Evolutionary conservation across 2,888 invertebrate genomes (phyloP), one percentile per base, ranked within the genome.

Genomic region (Erynnis tages): DNA sequence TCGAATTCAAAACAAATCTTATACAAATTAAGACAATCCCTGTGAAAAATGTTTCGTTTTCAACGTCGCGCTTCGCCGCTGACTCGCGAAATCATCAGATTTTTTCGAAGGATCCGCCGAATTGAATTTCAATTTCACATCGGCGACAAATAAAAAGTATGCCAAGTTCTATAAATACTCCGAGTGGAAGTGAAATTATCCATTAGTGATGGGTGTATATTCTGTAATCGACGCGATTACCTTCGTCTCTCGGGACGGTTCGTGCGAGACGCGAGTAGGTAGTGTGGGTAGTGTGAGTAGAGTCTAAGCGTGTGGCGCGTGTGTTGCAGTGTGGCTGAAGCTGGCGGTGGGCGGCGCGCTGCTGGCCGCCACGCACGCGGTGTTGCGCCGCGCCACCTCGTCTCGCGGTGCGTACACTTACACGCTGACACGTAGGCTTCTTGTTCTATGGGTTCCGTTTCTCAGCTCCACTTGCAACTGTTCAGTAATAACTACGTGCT

Each of bases 321-420:
- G 78, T 93, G 92, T 95, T 95, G 81, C 94, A 96, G 96, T 95
- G 93, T 93, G 94, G 88, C 93, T 95, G 91, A 96, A 95, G 91
- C 91, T 96, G 91, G 93, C 93, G 84, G 94, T 96, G 86, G 96
- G 96, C 82, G 92, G 94, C 82, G 95, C 95, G 76, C 92, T 96
- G 81, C 92, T 95, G 87, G 91, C 93, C 82, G 95, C 95, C 81
- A 96, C 96, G 73, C 94, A 95, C 91, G 93, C 94, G 87, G 95
- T 96, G 81, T 92, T 96, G 86, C 92, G 95, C 86, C 94, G 93
- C 66, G 81, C 79, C 72, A 71, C 76, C 58, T 73, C 75, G 91
- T 92, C 92, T 78, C 92, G 93, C 83, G 94, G 94, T 94, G 92
- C 91, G 92, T 93, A 92, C 73, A 30, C 49, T 49, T 14, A n/a